Evolutionary conservation across 2,888 invertebrate genomes (phyloP).

Genomic region (Stenchaetothrips biformis): DNA sequence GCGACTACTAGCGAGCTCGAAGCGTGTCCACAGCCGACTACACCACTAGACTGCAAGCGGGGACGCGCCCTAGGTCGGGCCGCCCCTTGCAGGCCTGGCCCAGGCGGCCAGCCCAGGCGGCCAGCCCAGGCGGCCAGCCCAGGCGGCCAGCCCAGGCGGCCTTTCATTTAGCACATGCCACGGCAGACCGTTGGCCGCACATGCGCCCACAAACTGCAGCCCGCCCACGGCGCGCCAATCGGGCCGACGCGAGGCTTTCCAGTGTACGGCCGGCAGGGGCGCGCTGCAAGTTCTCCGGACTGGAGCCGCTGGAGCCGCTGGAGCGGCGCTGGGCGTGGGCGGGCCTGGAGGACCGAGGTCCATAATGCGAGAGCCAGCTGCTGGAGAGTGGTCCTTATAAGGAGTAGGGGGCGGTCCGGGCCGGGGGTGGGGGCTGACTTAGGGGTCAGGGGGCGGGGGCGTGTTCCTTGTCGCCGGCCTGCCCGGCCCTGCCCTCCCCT

Average conservation of each 20-base stretch:
- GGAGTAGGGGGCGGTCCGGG: neutral
- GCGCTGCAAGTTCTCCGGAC: neutral
- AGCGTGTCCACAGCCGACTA: too few relatives aligned
- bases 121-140: too few relatives aligned
- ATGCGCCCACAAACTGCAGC: neutral
- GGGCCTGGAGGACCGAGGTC: neutral
- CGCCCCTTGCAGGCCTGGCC: too few relatives aligned
- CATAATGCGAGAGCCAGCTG: constrained; percentile 20
- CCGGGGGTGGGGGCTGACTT: too few relatives aligned
- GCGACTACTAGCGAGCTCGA: too few relatives aligned
- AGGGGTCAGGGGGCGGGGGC: too few relatives aligned
- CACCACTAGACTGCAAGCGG: too few relatives aligned
- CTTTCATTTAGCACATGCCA: neutral
- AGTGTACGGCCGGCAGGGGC: too few relatives aligned
- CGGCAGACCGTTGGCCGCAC: neutral
- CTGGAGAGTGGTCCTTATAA: constrained; percentile 23
- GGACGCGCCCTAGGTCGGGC: too few relatives aligned
- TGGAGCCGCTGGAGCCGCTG: neutral
- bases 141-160: neutral
- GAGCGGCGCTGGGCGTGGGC: neutral
- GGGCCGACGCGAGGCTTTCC: neutral
- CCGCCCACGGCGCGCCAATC: neutral
- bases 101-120: too few relatives aligned
- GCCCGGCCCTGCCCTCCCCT: neutral
- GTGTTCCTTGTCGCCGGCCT: too few relatives aligned